Conservation (phyloP, 1,140 invertebrate genomes). For the Caerostris extrusa region DNA sequence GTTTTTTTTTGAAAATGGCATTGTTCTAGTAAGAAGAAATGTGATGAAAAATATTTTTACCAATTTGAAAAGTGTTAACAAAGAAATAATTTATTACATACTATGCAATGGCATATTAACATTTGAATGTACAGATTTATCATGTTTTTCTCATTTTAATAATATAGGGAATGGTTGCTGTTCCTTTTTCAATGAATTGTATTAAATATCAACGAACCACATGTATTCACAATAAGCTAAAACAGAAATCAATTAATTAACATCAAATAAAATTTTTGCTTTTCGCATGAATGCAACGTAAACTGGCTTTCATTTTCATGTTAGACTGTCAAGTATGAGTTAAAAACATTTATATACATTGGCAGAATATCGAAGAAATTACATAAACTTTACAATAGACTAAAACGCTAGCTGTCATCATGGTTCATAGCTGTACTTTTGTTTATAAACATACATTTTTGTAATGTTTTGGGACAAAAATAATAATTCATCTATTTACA, state of each 20-base stretch:
- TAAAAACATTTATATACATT: no score
- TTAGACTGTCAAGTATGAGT: no score
- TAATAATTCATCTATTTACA: background rate
- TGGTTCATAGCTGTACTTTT: background rate
- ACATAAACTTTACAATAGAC: background rate
- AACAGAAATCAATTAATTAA: no score
- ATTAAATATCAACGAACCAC: no score
- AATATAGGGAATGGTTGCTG: background rate
- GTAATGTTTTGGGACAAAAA: background rate
- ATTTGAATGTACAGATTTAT: background rate
- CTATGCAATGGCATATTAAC: background rate
- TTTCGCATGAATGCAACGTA: no score
- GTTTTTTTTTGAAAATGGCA: no score
- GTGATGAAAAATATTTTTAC: no score
- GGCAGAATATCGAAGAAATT: background rate
- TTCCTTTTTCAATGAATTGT: background rate
- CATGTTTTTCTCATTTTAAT: background rate
- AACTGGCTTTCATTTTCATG: no score
- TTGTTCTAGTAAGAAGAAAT: no score
- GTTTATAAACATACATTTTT: constrained; percentile 9
- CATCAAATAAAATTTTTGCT: no score
- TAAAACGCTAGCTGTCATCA: constrained; percentile 15
- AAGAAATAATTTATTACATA: background rate
- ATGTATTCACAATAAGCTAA: no score
- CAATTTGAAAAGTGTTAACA: no score